Evolutionary conservation across 1,140 invertebrate species (phyloP), one percentile per base, ranked within the genome.

Genomic region (Ridgeia piscesae): DNA sequence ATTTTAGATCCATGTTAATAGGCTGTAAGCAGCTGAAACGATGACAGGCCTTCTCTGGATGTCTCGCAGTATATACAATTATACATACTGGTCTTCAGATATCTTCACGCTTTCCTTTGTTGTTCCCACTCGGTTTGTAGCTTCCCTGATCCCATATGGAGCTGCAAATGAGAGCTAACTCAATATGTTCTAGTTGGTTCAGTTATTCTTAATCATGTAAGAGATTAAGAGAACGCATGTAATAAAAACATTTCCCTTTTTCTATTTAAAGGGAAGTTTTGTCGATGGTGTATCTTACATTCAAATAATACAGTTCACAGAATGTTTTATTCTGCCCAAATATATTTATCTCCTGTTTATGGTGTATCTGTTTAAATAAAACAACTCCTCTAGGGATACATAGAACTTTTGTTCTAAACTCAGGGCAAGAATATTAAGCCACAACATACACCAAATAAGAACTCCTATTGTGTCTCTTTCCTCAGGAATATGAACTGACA

Each of bases 131-230:
- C 97, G 97, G 96, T 98, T 98, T 11, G 98, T 98, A 17, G 98
- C 97, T 96, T 99, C 99, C 93, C 99, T 96, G 58, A 99, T 98
- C 91, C 99, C 99, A 96, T 99, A 99, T 0, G 99, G 99, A 93
- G 98, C 98, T 99, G 93, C 50, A 97, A 92, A 35, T 90, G 89
- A 90, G 9, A 90, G 17, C 14, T 33, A 27, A 42, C 89, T 6
- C 89, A 0, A 77, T 31, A 77, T 77, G 58, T 77, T 77, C 11
- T 27, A 8, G 58, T 21, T 27, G 17, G 58, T 77, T 77, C 58
- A 77, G 8, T 50, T 50, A 21, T 50, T 50, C 58, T 77, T 77
- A 31, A 21, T 77, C 58, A 77, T 77, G 17, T 77, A 77, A 17
- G 58, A 27, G 58, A 77, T 77, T 8, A 50, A 8, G 21, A 50